Evolutionary conservation across 2,113 vertebrate genomes (phyloP).

Genomic region (Desmodus rotundus): DNA sequence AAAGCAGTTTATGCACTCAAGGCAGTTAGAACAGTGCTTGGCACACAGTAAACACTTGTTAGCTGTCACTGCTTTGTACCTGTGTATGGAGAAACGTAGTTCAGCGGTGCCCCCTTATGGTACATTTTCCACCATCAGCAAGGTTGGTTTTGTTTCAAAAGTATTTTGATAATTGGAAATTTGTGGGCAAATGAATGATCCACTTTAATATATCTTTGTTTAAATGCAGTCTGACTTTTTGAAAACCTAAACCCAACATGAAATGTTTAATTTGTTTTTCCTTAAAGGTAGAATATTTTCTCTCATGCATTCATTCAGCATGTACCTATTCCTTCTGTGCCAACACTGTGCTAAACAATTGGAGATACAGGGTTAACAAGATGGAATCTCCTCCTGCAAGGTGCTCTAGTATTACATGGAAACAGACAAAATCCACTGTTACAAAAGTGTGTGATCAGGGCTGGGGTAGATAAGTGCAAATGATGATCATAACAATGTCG

Average conservation of each 20-base stretch:
- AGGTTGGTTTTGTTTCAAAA: neutral
- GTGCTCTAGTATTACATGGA: neutral
- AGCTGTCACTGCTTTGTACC: neutral
- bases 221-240: neutral
- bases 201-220: neutral
- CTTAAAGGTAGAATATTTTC: neutral
- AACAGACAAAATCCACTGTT: neutral
- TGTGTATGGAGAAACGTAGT: constrained; percentile 40
- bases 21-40: neutral
- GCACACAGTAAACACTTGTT: neutral
- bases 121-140: neutral
- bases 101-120: constrained; percentile 77
- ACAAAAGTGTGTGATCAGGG: neutral
- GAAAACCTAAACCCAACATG: neutral
- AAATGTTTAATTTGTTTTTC: neutral
- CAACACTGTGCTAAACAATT: neutral
- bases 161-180: neutral
- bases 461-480: neutral
- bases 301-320: neutral
- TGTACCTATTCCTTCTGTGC: neutral
- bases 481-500: neutral
- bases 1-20: neutral
- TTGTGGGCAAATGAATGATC: neutral
- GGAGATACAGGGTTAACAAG: neutral
- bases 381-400: neutral